These are phyloP conservation scores for Synanceia verrucosa DNA, from an alignment of 2,797 vertebrate species.

Conservation along the genomic window DNA sequence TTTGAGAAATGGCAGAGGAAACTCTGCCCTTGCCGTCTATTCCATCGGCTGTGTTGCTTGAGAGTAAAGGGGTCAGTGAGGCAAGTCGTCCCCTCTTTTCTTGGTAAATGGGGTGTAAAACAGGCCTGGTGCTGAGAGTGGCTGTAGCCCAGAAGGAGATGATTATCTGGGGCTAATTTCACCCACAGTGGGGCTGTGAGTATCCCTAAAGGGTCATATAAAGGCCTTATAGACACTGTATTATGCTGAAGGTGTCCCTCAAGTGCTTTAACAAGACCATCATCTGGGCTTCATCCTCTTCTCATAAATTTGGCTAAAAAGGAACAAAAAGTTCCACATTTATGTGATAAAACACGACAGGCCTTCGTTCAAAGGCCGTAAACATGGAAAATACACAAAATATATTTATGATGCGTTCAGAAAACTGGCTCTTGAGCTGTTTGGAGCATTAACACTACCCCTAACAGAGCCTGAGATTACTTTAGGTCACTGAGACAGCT, in stretches of 20 bases:
- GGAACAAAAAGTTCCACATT: background rate
- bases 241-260: slow-evolving; percentile 24
- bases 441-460: background rate
- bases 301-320: slow-evolving; percentile 17
- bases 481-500: no score
- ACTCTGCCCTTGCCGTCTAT: background rate
- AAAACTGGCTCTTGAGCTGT: slow-evolving; percentile 1
- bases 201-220: slow-evolving; percentile 55
- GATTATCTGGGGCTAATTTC: slow-evolving; percentile 73
- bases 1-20: slow-evolving; percentile 22
- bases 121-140: slow-evolving; percentile 46
- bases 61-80: slow-evolving; percentile 45
- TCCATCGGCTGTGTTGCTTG: slow-evolving; percentile 21
- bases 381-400: slow-evolving; percentile 7
- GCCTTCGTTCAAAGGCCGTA: slow-evolving; percentile 5
- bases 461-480: background rate
- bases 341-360: background rate
- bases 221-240: slow-evolving; percentile 30
- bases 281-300: slow-evolving; percentile 5
- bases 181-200: slow-evolving; percentile 41
- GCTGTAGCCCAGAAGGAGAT: slow-evolving; percentile 61
- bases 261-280: slow-evolving; percentile 27
- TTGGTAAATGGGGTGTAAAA: slow-evolving; percentile 67
- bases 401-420: slow-evolving; percentile 8
- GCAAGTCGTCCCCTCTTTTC: slow-evolving; percentile 49